Evolutionary conservation across 37 sponge, comb jelly and placozoan species (phyloP).

Genomic region (Tethya wilhelma): DNA sequence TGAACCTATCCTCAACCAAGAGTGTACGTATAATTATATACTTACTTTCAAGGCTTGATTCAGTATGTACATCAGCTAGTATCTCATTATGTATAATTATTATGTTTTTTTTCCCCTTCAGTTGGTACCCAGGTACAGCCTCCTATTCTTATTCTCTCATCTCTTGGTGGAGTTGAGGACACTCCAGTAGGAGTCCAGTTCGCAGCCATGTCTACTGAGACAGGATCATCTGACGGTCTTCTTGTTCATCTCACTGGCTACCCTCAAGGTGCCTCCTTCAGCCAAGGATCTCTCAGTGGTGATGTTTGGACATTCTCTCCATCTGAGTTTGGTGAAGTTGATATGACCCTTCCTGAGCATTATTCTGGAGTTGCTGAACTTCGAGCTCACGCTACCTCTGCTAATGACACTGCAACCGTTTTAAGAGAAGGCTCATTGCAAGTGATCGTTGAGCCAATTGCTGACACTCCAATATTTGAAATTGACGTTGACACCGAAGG

Average conservation of each 20-base stretch:
- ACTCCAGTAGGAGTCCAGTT: not conserved
- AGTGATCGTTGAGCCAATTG: not conserved
- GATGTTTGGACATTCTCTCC: not conserved
- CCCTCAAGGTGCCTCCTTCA: not conserved
- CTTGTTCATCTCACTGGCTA: not conserved
- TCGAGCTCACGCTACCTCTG: not conserved
- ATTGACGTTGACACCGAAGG: not conserved
- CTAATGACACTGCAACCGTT: not conserved
- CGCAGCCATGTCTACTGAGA: not conserved
- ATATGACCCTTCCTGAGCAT: not conserved
- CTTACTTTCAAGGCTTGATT: too few relatives aligned
- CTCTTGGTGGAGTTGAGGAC: not conserved
- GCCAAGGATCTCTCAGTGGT: not conserved
- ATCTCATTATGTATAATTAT: not conserved
- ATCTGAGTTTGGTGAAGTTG: not conserved
- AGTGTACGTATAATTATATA: too few relatives aligned
- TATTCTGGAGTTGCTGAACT: not conserved
- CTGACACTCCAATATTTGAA: not conserved
- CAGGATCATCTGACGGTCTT: not conserved
- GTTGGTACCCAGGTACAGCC: not conserved
- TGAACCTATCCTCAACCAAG: too few relatives aligned
- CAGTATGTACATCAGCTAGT: too few relatives aligned
- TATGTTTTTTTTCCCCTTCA: not conserved
- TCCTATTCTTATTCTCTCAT: not conserved
- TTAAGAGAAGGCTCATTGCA: not conserved